A percentile compares a stretch with the other conserved stretches of the same genome.
Conservation (phyloP, 2,888 invertebrate species). For the Tipula lateralis region DNA sequence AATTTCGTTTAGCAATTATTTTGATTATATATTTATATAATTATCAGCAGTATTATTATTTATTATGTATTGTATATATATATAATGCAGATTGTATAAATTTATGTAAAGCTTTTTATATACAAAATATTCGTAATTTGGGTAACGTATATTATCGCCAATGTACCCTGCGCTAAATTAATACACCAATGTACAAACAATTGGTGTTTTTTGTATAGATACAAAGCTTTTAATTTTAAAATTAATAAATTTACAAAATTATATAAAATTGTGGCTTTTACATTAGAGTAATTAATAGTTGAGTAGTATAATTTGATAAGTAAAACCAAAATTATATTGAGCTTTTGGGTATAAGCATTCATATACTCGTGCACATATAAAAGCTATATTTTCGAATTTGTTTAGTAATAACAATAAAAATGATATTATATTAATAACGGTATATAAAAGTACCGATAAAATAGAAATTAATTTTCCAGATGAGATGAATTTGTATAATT, state of each 20-base stretch:
- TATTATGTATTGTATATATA: background rate
- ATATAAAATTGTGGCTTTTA: background rate
- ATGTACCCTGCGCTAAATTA: conserved; percentile 4
- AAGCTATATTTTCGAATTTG: background rate
- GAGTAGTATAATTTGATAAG: background rate
- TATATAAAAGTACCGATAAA: background rate
- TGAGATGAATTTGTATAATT: background rate
- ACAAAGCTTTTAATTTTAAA: background rate
- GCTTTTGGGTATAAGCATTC: background rate
- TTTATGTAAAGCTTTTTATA: background rate
- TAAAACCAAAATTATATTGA: background rate
- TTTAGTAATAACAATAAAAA: background rate
- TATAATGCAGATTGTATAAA: background rate
- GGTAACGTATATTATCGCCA: background rate
- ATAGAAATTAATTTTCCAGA: background rate
- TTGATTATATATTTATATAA: background rate
- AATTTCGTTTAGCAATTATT: background rate
- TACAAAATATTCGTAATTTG: background rate
- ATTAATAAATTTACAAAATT: background rate
- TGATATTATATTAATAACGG: background rate
- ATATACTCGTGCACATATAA: background rate
- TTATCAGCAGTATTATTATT: background rate
- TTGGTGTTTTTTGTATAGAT: background rate
- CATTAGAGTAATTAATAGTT: background rate
- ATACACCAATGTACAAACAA: background rate